A percentile compares a stretch with the other conserved stretches of the same genome.
Conservation (phyloP, 2,113 vertebrate species). For the Diphyllodes magnificus region DNA sequence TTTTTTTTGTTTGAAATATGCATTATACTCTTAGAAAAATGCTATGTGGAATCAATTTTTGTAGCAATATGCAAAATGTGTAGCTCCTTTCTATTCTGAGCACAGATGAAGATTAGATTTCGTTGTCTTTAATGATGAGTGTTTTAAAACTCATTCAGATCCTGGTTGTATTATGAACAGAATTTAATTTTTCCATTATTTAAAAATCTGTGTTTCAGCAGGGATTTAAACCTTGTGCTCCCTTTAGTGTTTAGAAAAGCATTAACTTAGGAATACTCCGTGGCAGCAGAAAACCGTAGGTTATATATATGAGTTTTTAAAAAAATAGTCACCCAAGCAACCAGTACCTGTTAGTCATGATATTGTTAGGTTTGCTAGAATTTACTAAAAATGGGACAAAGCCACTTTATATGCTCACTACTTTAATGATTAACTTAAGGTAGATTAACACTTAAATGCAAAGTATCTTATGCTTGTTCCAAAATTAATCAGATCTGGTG, state of each 20-base stretch:
- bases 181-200: constrained; percentile 1
- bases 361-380: not conserved
- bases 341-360: not conserved
- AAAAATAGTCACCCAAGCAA: not conserved
- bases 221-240: not conserved
- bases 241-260: not conserved
- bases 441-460: not conserved
- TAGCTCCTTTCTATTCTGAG: not conserved
- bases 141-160: constrained; percentile 18
- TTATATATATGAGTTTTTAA: not conserved
- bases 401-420: not conserved
- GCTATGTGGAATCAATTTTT: not conserved
- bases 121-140: not conserved
- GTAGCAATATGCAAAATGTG: not conserved
- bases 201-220: not conserved
- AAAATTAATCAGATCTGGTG: not conserved
- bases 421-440: not conserved
- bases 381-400: not conserved
- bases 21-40: not conserved
- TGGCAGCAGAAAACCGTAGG: not conserved
- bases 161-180: not conserved
- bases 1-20: not conserved
- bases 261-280: not conserved
- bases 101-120: constrained; percentile 8
- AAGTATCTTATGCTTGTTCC: not conserved